Conservation (phyloP, 2,888 invertebrate genomes). For the Stenodera caucasica region DNA sequence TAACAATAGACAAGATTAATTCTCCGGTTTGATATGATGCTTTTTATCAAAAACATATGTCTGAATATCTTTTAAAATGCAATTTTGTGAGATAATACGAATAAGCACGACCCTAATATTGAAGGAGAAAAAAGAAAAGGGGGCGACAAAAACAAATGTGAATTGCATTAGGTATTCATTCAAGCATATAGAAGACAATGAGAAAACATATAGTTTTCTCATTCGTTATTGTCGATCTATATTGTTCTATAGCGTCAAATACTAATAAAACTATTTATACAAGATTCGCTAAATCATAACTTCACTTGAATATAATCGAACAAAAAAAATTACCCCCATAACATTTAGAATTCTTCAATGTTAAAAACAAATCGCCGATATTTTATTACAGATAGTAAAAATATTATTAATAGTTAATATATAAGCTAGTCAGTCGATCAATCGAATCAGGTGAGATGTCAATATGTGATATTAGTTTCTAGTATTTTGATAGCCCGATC, state of each 20-base stretch:
- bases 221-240: slow-evolving; percentile 41
- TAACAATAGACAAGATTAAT: background rate
- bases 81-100: slow-evolving; percentile 54
- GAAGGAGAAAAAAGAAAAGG: slow-evolving; percentile 37
- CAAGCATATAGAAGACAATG: slow-evolving; percentile 45
- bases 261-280: slow-evolving; percentile 44
- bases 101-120: slow-evolving; percentile 49
- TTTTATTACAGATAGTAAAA: too few species aligned
- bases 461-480: slow-evolving; percentile 32
- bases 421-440: slow-evolving; percentile 4
- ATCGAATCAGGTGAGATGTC: slow-evolving; percentile 25
- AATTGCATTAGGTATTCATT: slow-evolving; percentile 56
- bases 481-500: slow-evolving; percentile 36
- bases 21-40: background rate
- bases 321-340: background rate
- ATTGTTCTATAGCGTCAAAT: slow-evolving; percentile 34
- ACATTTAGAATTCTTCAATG: background rate
- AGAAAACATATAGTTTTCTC: slow-evolving; percentile 41
- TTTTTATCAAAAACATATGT: slow-evolving; percentile 55
- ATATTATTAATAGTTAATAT: too few species aligned
- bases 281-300: slow-evolving; percentile 37
- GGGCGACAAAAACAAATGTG: slow-evolving; percentile 57
- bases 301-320: slow-evolving; percentile 17
- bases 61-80: slow-evolving; percentile 54
- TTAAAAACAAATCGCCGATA: background rate